A percentile compares a stretch with the other conserved stretches of the same genome.
These are phyloP conservation scores for Neosalanx taihuensis DNA, from an alignment of 2,797 vertebrate genomes.

Conservation along the genomic window DNA sequence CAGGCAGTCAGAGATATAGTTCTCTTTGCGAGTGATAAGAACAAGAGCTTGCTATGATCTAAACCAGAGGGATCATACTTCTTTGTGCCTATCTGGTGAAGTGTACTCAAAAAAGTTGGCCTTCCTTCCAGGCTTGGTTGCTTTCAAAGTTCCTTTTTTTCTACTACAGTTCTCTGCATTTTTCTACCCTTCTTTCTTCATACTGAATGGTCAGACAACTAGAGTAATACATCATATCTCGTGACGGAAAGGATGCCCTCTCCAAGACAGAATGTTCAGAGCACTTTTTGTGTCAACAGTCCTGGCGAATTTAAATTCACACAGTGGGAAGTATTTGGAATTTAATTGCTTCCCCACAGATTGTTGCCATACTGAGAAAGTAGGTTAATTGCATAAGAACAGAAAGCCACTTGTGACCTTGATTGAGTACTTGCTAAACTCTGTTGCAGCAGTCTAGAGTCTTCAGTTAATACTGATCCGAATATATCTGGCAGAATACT, in stretches of 20 bases:
- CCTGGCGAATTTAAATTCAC: constrained; percentile 46
- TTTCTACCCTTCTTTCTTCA: neutral
- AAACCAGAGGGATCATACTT: neutral
- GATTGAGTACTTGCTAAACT: constrained; percentile 45
- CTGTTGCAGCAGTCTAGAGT: too few relatives aligned
- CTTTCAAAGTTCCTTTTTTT: neutral
- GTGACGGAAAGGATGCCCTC: constrained; percentile 39
- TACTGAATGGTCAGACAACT: neutral
- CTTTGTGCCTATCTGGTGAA: neutral
- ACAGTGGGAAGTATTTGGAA: constrained; percentile 50
- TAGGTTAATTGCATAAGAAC: constrained; percentile 69
- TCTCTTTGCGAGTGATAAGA: neutral
- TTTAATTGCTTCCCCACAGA: constrained; percentile 75
- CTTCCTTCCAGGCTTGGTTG: neutral
- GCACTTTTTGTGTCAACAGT: constrained; percentile 39
- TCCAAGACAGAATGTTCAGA: constrained; percentile 13
- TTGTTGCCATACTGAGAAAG: constrained; percentile 56
- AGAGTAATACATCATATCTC: neutral
- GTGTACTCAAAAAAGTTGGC: neutral
- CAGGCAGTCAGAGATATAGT: neutral
- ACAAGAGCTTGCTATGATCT: constrained; percentile 1
- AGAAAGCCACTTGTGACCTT: constrained; percentile 58
- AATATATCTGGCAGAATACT: constrained; percentile 26
- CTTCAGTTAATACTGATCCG: constrained; percentile 17
- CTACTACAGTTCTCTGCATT: neutral